Conservation (phyloP, 1,140 invertebrate species). For the Drosophila quadrilineata region DNA sequence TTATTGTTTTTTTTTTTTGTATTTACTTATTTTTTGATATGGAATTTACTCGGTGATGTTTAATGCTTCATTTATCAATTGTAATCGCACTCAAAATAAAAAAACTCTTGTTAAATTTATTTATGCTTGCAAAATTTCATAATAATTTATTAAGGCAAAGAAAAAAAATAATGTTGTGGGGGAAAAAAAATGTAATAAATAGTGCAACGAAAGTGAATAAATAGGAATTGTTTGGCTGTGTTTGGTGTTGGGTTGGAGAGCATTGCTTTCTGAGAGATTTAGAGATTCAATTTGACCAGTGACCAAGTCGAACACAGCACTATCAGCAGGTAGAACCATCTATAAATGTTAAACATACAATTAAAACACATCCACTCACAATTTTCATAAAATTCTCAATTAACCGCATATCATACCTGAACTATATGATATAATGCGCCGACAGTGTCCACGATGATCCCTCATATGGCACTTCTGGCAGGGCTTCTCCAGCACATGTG, state of each 20-base stretch:
- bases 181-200: slow-evolving; percentile 29
- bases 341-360: slow-evolving; percentile 11
- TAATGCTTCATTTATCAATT: too few species aligned
- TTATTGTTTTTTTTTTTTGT: too few species aligned
- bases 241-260: slow-evolving; percentile 1
- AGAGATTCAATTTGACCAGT: slow-evolving; percentile 52
- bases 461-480: slow-evolving; percentile 71
- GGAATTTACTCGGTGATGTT: too few species aligned
- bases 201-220: slow-evolving; percentile 25
- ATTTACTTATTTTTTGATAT: too few species aligned
- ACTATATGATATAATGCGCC: slow-evolving; percentile 68
- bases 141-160: too few species aligned
- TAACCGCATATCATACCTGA: slow-evolving; percentile 36
- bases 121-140: too few species aligned
- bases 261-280: slow-evolving; percentile 24
- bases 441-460: slow-evolving; percentile 72
- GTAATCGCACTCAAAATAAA: too few species aligned
- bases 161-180: not conserved
- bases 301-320: not conserved
- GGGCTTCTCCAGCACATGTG: slow-evolving; percentile 53
- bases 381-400: not conserved
- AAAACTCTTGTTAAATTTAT: too few species aligned
- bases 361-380: too few species aligned
- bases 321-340: slow-evolving; percentile 61
- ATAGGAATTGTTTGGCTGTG: slow-evolving; percentile 13